phyloP scores from a whole-genome alignment of 2,113 vertebrate species.

The Odontesthes bonariensis region DNA sequence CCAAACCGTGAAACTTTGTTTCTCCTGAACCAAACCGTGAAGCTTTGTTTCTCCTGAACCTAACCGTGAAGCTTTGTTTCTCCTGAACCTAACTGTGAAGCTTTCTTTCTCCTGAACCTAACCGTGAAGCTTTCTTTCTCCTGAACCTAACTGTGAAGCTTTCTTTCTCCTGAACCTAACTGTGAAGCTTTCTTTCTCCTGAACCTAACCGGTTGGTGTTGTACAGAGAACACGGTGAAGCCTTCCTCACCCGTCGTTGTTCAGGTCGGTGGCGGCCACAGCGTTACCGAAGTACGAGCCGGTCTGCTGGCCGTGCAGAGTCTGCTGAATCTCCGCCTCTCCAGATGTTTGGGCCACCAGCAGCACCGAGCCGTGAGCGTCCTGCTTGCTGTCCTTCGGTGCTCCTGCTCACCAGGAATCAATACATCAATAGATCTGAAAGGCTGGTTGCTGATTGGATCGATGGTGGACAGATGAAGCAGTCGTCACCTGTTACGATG shows the following conservation, averaged over 20 bases:
- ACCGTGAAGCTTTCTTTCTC: too few relatives aligned
- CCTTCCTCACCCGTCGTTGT: conserved; percentile 87
- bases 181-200: too few relatives aligned
- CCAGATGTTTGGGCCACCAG: conserved; percentile 60
- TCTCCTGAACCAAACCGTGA: too few relatives aligned
- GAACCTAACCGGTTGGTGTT: too few relatives aligned
- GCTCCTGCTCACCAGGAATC: conserved; percentile 79
- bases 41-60: too few relatives aligned
- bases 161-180: too few relatives aligned
- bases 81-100: too few relatives aligned
- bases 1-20: too few relatives aligned
- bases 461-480: background rate
- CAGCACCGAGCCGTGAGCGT: conserved; percentile 85
- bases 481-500: conserved; percentile 68
- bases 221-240: too few relatives aligned
- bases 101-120: too few relatives aligned
- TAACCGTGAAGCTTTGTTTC: too few relatives aligned
- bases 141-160: too few relatives aligned
- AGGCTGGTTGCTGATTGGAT: background rate
- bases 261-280: conserved; percentile 88
- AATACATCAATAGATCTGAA: background rate
- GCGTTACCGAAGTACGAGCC: conserved; percentile 94
- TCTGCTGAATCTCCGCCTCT: conserved; percentile 9
- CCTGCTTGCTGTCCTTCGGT: conserved; percentile 80
- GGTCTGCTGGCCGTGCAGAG: conserved; percentile 86